Evolutionary conservation across 2,797 vertebrate species (phyloP).

Genomic region (Vireo griseus): DNA sequence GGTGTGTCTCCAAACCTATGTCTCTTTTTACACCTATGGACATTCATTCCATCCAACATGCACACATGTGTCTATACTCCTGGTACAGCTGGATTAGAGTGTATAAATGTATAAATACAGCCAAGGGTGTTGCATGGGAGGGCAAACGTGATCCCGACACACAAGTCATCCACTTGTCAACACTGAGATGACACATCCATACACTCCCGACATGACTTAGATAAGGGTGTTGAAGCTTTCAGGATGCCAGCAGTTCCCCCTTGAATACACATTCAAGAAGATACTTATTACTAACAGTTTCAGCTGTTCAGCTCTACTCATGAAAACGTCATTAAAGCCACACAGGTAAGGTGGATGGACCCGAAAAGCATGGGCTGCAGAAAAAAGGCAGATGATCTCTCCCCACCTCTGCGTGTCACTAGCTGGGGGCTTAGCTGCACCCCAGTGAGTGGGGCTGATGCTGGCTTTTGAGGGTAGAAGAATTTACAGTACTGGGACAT

Average conservation of each 20-base stretch:
- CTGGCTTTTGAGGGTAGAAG: background rate
- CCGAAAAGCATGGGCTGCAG: background rate
- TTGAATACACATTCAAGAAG: background rate
- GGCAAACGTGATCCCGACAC: background rate
- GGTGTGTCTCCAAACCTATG: background rate
- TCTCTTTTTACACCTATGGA: background rate
- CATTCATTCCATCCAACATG: background rate
- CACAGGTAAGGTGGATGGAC: fast-evolving
- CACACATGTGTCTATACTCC: fast-evolving
- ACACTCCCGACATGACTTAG: background rate
- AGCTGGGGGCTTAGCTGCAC: fast-evolving
- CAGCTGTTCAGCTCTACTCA: background rate
- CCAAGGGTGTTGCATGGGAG: background rate
- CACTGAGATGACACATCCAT: background rate
- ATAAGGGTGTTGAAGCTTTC: conserved; percentile 18
- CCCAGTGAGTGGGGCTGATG: background rate
- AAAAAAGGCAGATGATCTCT: background rate
- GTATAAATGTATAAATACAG: background rate
- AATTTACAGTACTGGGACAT: background rate
- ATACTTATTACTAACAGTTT: background rate
- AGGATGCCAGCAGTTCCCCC: background rate
- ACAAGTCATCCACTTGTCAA: conserved; percentile 6
- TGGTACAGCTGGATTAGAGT: background rate
- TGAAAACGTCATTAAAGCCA: background rate
- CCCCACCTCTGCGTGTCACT: fast-evolving